Evolutionary conservation across 2,797 vertebrate species (phyloP).

Genomic region (Nannoperca obscura): DNA sequence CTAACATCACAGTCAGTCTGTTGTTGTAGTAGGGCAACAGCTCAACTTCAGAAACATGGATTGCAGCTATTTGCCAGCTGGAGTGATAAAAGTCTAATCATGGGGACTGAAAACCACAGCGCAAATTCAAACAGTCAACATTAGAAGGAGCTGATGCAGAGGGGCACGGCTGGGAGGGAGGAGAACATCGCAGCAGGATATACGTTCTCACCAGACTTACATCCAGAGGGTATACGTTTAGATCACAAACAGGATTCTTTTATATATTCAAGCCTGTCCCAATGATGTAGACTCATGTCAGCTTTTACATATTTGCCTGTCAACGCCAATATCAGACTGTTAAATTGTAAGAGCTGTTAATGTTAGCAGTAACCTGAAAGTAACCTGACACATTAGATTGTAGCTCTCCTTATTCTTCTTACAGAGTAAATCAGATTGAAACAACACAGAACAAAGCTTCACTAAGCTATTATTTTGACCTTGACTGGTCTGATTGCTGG

Average conservation of each 20-base stretch:
- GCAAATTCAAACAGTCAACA: slow-evolving; percentile 61
- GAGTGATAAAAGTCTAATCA: slow-evolving; percentile 75
- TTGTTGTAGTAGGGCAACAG: slow-evolving; percentile 71
- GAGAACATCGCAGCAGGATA: slow-evolving; percentile 58
- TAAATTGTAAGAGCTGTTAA: neutral
- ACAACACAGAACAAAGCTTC: neutral
- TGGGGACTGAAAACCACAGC: slow-evolving; percentile 41
- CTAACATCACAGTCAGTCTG: slow-evolving; percentile 78
- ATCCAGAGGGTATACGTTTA: slow-evolving; percentile 50
- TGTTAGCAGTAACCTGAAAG: neutral
- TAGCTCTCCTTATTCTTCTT: neutral
- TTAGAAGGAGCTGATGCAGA: slow-evolving; percentile 53
- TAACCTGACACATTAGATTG: neutral
- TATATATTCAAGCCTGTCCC: slow-evolving; percentile 33
- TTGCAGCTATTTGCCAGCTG: slow-evolving; percentile 78
- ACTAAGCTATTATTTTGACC: slow-evolving; percentile 7
- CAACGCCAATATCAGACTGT: neutral
- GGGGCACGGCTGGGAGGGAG: slow-evolving; percentile 43
- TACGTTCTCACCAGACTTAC: slow-evolving; percentile 34
- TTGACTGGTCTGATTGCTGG: neutral
- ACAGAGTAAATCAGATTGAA: neutral
- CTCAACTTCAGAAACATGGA: slow-evolving; percentile 78
- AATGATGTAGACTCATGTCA: slow-evolving; percentile 38
- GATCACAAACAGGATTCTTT: slow-evolving; percentile 48
- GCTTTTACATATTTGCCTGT: slow-evolving; percentile 7